Evolutionary conservation across 2,797 vertebrate genomes (phyloP).

Genomic region (Labeo calbasu): DNA sequence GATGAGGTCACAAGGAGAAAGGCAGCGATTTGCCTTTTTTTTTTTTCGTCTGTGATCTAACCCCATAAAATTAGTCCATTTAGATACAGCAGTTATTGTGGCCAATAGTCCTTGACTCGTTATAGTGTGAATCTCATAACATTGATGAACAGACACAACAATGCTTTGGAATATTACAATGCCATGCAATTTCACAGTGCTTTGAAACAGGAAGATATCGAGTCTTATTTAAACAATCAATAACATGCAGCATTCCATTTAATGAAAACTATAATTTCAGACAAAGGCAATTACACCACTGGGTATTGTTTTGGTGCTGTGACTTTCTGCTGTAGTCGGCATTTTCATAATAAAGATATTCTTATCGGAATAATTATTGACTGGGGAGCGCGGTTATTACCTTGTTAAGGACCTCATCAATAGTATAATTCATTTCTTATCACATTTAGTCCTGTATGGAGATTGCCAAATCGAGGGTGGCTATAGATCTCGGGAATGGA

Average conservation of each 20-base stretch:
- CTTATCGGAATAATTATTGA: slow-evolving; percentile 84
- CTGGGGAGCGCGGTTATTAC: slow-evolving; percentile 80
- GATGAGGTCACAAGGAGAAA: slow-evolving; percentile 13
- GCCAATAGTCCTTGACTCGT: slow-evolving; percentile 75
- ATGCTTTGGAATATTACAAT: slow-evolving; percentile 77
- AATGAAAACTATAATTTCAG: slow-evolving; percentile 87
- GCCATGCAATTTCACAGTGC: slow-evolving; percentile 76
- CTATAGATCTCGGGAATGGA: slow-evolving; percentile 72
- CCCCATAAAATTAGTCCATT: slow-evolving; percentile 75
- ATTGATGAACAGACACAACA: slow-evolving; percentile 76
- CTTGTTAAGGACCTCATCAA: slow-evolving; percentile 83
- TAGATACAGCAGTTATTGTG: slow-evolving; percentile 75
- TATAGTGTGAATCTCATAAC: slow-evolving; percentile 67
- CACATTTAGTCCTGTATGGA: slow-evolving; percentile 73
- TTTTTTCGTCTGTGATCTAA: slow-evolving; percentile 14
- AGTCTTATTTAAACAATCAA: slow-evolving; percentile 85
- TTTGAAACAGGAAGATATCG: slow-evolving; percentile 79
- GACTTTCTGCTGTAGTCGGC: slow-evolving; percentile 77
- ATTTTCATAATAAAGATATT: slow-evolving; percentile 83
- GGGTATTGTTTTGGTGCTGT: slow-evolving; percentile 79
- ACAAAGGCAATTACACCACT: slow-evolving; percentile 79
- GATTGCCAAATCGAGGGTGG: slow-evolving; percentile 77
- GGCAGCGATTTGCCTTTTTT: neutral
- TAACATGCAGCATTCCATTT: slow-evolving; percentile 82
- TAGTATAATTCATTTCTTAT: slow-evolving; percentile 83